A percentile compares a stretch with the other conserved stretches of the same genome.
Conservation (phyloP, 1,140 invertebrate genomes). For the Pachypsylla venusta region DNA sequence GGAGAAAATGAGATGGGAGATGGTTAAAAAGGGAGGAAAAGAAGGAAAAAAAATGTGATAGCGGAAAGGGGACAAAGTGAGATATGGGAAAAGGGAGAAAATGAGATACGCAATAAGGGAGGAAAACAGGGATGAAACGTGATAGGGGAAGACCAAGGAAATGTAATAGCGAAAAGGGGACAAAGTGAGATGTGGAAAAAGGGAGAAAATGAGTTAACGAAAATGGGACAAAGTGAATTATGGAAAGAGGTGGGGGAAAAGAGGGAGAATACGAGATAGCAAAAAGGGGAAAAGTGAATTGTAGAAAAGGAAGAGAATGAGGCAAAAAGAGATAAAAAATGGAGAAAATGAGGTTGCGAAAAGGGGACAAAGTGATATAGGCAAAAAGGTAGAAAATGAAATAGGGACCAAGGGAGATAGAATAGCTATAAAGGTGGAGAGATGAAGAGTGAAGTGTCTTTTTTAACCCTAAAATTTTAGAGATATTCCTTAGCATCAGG, state of each 20-base stretch:
- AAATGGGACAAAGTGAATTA: not conserved
- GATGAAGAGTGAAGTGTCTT: not conserved
- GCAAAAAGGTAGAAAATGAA: not conserved
- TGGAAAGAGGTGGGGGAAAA: not conserved
- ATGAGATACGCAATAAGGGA: too few relatives aligned
- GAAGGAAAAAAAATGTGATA: too few relatives aligned
- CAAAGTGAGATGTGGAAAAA: not conserved
- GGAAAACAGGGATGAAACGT: too few relatives aligned
- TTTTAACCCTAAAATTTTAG: too few relatives aligned
- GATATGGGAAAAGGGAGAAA: too few relatives aligned
- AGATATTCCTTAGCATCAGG: too few relatives aligned
- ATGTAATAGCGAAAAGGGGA: not conserved
- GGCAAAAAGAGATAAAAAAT: not conserved
- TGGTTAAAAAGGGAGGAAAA: too few relatives aligned
- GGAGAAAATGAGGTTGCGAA: not conserved
- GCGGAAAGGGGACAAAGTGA: too few relatives aligned
- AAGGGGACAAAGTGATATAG: not conserved
- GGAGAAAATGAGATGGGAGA: too few relatives aligned
- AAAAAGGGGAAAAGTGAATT: not conserved
- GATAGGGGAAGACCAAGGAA: not conserved
- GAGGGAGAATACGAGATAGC: not conserved
- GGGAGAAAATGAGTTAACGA: not conserved
- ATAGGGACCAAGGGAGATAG: not conserved
- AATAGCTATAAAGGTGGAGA: not conserved
- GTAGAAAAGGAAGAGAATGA: not conserved